These are phyloP conservation scores for Stenichneumon culpator DNA, from an alignment of 2,888 invertebrate genomes.

Conservation along the genomic window DNA sequence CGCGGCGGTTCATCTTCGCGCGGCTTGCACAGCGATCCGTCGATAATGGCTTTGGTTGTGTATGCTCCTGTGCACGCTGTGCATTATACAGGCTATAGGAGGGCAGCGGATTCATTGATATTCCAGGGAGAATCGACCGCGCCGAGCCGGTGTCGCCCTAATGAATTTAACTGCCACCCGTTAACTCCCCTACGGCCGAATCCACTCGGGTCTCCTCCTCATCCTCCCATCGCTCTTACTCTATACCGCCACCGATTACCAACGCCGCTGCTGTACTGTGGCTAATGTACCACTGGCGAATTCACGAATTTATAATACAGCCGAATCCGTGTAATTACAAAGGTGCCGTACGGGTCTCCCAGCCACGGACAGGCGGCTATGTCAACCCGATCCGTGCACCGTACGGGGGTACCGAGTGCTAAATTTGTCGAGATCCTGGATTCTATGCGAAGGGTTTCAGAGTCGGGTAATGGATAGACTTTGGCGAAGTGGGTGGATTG, in stretches of 20 bases:
- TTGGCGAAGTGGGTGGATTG: not conserved
- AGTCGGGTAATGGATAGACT: constrained; percentile 30
- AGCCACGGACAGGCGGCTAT: constrained; percentile 22
- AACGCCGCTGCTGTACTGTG: not conserved
- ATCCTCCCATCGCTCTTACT: constrained; percentile 7
- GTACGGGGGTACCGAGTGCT: not conserved
- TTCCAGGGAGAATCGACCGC: constrained; percentile 70
- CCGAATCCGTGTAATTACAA: constrained; percentile 41
- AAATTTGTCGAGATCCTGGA: constrained; percentile 21
- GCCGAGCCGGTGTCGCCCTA: constrained; percentile 70
- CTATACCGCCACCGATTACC: not conserved
- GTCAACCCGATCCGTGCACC: constrained; percentile 1
- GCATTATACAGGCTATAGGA: too few species aligned
- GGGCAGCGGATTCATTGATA: constrained; percentile 72
- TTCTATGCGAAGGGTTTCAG: constrained; percentile 11
- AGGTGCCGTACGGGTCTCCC: constrained; percentile 13
- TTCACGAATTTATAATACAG: constrained; percentile 51
- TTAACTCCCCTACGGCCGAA: constrained; percentile 50
- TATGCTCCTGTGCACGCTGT: not conserved
- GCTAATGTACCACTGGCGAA: constrained; percentile 6
- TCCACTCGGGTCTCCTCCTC: constrained; percentile 44
- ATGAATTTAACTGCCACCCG: constrained; percentile 75
- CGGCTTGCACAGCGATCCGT: not conserved
- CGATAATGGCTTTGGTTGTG: not conserved
- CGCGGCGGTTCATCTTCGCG: not conserved